phyloP scores from a whole-genome alignment of 2,113 vertebrate species.

The Lepus timidus region DNA sequence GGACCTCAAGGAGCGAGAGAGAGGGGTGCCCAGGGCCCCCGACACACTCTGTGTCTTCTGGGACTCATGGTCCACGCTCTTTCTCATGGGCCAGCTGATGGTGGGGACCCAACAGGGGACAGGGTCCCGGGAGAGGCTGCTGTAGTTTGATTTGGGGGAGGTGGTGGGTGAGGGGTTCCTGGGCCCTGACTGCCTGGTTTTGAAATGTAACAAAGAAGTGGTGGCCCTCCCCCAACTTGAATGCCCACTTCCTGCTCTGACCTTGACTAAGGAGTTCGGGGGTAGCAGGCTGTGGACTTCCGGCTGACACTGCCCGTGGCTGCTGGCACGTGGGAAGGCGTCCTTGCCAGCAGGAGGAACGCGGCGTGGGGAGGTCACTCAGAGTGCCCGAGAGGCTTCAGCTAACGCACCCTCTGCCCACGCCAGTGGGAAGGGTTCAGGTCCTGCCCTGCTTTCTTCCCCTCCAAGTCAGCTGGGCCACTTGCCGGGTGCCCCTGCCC shows the following conservation, averaged over 20 bases:
- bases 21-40: background rate
- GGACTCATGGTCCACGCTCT: background rate
- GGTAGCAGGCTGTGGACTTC: background rate
- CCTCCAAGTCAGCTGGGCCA: background rate
- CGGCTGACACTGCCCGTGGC: rapidly evolving
- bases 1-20: background rate
- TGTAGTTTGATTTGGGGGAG: background rate
- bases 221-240: background rate
- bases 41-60: background rate
- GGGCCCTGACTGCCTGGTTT: background rate
- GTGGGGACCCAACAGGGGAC: background rate
- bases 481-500: background rate
- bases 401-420: background rate
- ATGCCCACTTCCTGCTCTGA: background rate
- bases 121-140: rapidly evolving
- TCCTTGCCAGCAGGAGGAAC: background rate
- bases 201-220: background rate
- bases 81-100: background rate
- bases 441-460: background rate
- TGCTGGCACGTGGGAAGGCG: rapidly evolving
- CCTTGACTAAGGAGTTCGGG: background rate
- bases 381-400: background rate
- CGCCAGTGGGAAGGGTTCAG: background rate
- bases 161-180: too few relatives aligned
- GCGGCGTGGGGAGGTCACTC: rapidly evolving